These are phyloP conservation scores for Heteropelma amictum DNA, from an alignment of 2,888 invertebrate genomes.

Conservation along the genomic window DNA sequence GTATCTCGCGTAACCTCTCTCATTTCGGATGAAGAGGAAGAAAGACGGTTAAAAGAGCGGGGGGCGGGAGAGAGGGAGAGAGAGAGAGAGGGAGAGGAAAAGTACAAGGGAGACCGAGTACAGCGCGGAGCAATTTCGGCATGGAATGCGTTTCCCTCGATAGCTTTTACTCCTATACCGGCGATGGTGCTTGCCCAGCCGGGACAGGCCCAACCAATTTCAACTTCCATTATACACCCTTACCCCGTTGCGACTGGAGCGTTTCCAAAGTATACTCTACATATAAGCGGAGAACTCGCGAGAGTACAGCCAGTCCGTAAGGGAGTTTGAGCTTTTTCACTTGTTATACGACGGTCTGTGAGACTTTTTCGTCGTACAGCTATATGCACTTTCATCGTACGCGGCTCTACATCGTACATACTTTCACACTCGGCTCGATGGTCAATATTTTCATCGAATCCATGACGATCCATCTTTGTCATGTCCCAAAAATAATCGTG, in stretches of 20 bases:
- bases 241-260: constrained; percentile 64
- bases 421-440: no score
- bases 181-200: constrained; percentile 72
- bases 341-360: background rate
- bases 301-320: background rate
- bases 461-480: no score
- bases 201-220: constrained; percentile 78
- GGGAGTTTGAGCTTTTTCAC: constrained; percentile 12
- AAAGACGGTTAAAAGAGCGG: constrained; percentile 6
- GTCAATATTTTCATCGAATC: no score
- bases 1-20: constrained; percentile 49
- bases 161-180: constrained; percentile 56
- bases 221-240: constrained; percentile 76
- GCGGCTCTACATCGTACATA: no score
- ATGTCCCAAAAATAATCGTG: no score
- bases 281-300: constrained; percentile 18
- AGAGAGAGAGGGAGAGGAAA: constrained; percentile 20
- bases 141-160: constrained; percentile 77
- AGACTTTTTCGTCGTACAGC: no score
- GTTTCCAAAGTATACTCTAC: constrained; percentile 66
- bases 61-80: background rate
- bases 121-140: constrained; percentile 77
- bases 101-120: constrained; percentile 17
- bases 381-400: no score
- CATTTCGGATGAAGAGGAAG: constrained; percentile 30